Percentiles rank a stretch among this genome's conserved stretches.
phyloP scores from a whole-genome alignment of 2,113 vertebrate species.

The Craseonycteris thonglongyai region DNA sequence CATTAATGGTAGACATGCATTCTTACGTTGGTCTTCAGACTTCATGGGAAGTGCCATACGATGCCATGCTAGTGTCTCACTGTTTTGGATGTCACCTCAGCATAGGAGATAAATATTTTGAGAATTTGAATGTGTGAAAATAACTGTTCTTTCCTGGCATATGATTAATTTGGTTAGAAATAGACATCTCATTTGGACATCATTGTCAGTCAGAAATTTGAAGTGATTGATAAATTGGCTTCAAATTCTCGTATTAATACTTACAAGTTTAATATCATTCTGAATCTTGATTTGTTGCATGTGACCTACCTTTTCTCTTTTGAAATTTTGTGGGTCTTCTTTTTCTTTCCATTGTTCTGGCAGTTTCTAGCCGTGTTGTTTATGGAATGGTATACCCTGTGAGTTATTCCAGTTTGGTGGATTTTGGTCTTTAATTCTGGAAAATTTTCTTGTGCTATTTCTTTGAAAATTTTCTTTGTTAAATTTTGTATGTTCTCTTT shows the following conservation, averaged over 20 bases:
- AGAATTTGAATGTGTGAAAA: background rate
- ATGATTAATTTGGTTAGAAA: background rate
- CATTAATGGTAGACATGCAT: background rate
- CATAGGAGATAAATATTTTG: background rate
- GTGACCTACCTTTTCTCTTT: background rate
- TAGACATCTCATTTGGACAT: background rate
- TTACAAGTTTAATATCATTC: background rate
- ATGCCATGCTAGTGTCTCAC: background rate
- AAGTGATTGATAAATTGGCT: background rate
- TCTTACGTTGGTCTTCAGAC: background rate
- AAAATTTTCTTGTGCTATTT: background rate
- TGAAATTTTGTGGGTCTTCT: background rate
- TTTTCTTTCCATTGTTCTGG: background rate
- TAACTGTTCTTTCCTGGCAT: background rate
- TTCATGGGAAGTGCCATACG: background rate
- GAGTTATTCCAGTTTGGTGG: background rate
- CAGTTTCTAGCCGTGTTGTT: background rate
- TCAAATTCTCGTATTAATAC: background rate
- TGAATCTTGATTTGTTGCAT: background rate
- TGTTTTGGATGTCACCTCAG: background rate
- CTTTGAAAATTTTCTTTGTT: background rate
- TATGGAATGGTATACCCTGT: background rate
- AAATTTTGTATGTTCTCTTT: background rate
- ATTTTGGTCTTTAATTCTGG: background rate
- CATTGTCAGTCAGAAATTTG: background rate